phyloP scores from a whole-genome alignment of 2,888 invertebrate species.

The Drosophila affinis region DNA sequence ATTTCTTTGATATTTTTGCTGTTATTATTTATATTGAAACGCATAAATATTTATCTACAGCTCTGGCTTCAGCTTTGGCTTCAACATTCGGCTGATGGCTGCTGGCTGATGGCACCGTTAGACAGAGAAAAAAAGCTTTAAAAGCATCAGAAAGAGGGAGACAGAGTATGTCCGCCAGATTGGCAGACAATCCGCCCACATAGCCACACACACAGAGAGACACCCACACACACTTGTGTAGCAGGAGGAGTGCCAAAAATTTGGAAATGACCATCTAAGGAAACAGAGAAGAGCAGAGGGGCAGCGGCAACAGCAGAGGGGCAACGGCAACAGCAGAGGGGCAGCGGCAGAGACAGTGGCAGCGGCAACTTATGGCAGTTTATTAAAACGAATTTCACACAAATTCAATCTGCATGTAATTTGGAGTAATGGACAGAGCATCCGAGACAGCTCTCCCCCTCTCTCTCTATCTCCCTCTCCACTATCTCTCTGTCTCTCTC shows the following conservation, averaged over 20 bases:
- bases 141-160: background rate
- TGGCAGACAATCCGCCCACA: constrained; percentile 30
- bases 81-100: constrained; percentile 34
- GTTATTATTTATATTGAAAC: constrained; percentile 71
- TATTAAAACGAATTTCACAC: constrained; percentile 67
- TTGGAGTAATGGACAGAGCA: constrained; percentile 38
- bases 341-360: constrained; percentile 33
- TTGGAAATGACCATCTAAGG: constrained; percentile 55
- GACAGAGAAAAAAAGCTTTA: background rate
- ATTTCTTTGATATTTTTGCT: constrained; percentile 46
- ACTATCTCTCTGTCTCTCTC: background rate
- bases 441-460: constrained; percentile 1
- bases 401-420: constrained; percentile 71
- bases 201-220: constrained; percentile 2
- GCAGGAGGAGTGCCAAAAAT: constrained; percentile 49
- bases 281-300: background rate
- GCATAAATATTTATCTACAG: constrained; percentile 71
- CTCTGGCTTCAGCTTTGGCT: constrained; percentile 45
- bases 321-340: background rate
- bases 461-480: constrained; percentile 1
- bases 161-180: constrained; percentile 21
- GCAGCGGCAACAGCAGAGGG: background rate
- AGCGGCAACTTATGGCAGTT: constrained; percentile 63
- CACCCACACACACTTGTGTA: constrained; percentile 7
- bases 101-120: constrained; percentile 4